A percentile compares a stretch with the other conserved stretches of the same genome.
Evolutionary conservation across 2,797 vertebrate species (phyloP).

Genomic region (Myotis planiceps): DNA sequence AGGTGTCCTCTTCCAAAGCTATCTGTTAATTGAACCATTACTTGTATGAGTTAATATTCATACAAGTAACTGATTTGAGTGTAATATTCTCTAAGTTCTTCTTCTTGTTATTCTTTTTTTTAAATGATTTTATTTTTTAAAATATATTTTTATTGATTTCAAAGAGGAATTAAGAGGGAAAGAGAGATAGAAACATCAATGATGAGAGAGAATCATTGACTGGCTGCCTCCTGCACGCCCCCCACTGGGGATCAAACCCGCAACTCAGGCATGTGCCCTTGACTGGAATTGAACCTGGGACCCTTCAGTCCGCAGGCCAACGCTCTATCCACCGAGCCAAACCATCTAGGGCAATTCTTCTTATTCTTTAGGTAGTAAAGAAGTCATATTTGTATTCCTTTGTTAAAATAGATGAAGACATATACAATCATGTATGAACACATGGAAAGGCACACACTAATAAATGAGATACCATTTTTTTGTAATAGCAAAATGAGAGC

Average conservation of each 20-base stretch:
- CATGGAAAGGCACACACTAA: background rate
- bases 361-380: background rate
- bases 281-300: too few species aligned
- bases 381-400: background rate
- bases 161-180: too few species aligned
- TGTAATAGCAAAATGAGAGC: background rate
- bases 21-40: background rate
- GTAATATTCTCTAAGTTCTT: background rate
- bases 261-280: too few species aligned
- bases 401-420: background rate
- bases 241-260: too few species aligned
- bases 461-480: slow-evolving; percentile 21
- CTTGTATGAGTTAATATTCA: background rate
- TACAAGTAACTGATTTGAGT: background rate
- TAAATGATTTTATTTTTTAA: too few species aligned
- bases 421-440: background rate
- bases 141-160: too few species aligned
- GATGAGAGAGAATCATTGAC: too few species aligned
- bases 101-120: background rate
- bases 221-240: too few species aligned
- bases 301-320: too few species aligned
- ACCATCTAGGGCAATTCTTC: background rate
- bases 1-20: background rate
- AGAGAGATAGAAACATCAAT: too few species aligned
- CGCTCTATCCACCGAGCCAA: too few species aligned